phyloP scores from a whole-genome alignment of 2,113 vertebrate genomes.

The Sinocyclocheilus anshuiensis region DNA sequence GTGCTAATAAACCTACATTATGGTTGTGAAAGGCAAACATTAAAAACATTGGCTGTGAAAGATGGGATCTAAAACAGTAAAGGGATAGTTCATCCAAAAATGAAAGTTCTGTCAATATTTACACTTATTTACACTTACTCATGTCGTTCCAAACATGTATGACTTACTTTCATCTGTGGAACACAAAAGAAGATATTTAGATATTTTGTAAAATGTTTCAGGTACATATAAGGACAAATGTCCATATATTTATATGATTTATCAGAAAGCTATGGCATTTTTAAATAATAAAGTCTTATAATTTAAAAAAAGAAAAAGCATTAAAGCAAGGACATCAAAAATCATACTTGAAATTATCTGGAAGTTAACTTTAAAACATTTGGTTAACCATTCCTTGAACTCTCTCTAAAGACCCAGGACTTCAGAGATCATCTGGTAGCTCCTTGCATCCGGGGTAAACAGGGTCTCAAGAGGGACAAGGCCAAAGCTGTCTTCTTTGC shows the following conservation, averaged over 20 bases:
- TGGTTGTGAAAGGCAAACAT: background rate
- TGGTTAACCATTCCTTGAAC: conserved; percentile 2
- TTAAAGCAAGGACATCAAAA: background rate
- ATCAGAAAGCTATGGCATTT: too few relatives aligned
- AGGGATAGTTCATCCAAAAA: background rate
- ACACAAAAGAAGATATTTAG: background rate
- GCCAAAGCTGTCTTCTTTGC: conserved; percentile 44
- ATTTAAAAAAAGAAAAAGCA: background rate
- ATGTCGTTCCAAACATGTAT: background rate
- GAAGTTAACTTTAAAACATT: background rate
- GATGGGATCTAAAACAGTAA: background rate
- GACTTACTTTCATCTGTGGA: background rate
- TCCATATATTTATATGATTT: background rate
- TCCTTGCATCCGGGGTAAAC: background rate
- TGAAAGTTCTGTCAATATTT: background rate
- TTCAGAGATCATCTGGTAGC: background rate
- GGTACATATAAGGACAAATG: background rate
- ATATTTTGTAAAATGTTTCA: background rate
- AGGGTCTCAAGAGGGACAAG: conserved; percentile 29
- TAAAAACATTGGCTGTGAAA: background rate
- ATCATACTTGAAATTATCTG: background rate
- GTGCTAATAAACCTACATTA: background rate
- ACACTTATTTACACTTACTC: too few relatives aligned
- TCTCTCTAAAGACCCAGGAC: background rate
- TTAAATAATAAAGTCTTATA: background rate